Percentiles rank a stretch among this genome's conserved stretches.
phyloP scores from a whole-genome alignment of 2,797 vertebrate species.

The Peromyscus aztecus region DNA sequence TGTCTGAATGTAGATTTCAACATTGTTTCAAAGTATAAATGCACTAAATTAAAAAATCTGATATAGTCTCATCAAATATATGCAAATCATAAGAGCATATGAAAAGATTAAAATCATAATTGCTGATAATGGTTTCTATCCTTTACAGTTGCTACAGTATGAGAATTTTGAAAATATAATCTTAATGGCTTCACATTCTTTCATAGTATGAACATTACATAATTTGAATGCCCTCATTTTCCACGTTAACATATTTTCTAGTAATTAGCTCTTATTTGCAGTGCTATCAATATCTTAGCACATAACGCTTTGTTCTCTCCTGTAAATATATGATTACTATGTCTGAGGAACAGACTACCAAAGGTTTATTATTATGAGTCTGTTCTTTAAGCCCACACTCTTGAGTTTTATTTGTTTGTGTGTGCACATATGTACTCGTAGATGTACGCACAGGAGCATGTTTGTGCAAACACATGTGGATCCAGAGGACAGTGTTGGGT shows the following conservation, averaged over 20 bases:
- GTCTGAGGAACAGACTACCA: not conserved
- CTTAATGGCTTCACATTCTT: not conserved
- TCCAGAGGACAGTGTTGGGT: too few species aligned
- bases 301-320: not conserved
- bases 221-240: not conserved
- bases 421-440: not conserved
- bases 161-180: constrained; percentile 5
- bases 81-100: not conserved
- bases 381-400: not conserved
- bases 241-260: constrained; percentile 5
- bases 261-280: not conserved
- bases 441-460: too few species aligned
- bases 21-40: not conserved
- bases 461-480: not conserved
- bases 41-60: not conserved
- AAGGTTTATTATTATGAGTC: not conserved
- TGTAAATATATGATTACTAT: not conserved
- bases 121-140: not conserved
- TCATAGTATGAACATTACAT: not conserved
- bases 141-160: not conserved
- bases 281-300: not conserved
- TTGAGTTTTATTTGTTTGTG: not conserved
- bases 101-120: constrained; percentile 33
- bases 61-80: not conserved
- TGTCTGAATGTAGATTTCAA: constrained; percentile 36